Percentiles rank a stretch among this genome's conserved stretches.
Evolutionary conservation across 2,888 invertebrate genomes (phyloP).

Genomic region (Dryobotodes eremita): DNA sequence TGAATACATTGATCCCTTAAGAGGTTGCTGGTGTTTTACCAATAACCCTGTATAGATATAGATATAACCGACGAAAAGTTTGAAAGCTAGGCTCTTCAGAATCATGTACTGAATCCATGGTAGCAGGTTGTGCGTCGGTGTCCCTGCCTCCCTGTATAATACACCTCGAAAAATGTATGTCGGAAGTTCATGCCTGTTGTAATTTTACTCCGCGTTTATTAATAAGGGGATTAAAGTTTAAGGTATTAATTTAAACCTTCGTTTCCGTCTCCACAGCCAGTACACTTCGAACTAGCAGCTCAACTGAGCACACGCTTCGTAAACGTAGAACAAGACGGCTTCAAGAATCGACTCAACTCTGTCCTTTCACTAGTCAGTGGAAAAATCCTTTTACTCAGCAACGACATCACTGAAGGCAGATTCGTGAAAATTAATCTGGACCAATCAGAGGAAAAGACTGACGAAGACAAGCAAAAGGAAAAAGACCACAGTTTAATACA

Average conservation of each 20-base stretch:
- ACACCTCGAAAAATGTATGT: no score
- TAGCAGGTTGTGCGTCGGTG: no score
- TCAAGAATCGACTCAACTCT: conserved; percentile 92
- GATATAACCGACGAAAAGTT: no score
- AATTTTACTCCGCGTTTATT: no score
- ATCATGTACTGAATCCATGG: no score
- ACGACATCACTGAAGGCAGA: conserved; percentile 90
- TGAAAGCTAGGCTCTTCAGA: no score
- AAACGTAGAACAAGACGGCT: conserved; percentile 93
- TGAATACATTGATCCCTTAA: no score
- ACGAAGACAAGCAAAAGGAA: conserved; percentile 91
- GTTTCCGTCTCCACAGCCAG: conserved; percentile 84
- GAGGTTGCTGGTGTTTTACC: no score
- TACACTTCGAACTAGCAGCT: conserved; percentile 94
- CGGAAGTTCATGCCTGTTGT: no score
- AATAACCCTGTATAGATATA: no score
- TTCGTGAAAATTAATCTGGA: conserved; percentile 90
- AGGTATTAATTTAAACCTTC: not conserved
- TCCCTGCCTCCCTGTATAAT: no score
- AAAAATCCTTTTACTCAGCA: conserved; percentile 87
- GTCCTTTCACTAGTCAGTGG: conserved; percentile 92
- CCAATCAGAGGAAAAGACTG: conserved; percentile 82
- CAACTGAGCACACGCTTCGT: conserved; percentile 96
- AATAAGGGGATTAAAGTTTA: no score
- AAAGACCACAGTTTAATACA: conserved; percentile 95